phyloP scores from a whole-genome alignment of 2,888 invertebrate genomes.

The Lasioglossum morio region DNA sequence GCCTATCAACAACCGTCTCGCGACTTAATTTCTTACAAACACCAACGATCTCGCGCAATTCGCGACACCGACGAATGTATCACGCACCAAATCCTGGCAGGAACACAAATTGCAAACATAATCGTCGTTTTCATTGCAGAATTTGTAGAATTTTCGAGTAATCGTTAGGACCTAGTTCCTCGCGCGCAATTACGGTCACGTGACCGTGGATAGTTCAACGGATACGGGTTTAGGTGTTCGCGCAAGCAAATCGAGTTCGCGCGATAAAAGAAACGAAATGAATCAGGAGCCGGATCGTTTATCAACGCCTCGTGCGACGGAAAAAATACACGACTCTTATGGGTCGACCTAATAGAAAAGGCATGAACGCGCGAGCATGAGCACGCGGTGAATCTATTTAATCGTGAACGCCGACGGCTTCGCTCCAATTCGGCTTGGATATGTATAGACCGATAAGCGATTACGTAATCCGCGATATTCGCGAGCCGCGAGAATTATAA shows the following conservation, averaged over 20 bases:
- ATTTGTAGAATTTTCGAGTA: neutral
- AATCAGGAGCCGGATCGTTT: neutral
- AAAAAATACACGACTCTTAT: conserved; percentile 1
- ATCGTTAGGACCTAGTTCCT: neutral
- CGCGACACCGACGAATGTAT: neutral
- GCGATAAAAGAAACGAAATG: neutral
- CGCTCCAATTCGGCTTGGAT: conserved; percentile 49
- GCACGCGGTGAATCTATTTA: conserved; percentile 43
- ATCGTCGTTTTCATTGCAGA: neutral
- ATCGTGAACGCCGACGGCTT: conserved; percentile 48
- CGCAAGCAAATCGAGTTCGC: neutral
- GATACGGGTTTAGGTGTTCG: neutral
- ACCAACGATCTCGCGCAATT: neutral
- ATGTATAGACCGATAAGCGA: conserved; percentile 38
- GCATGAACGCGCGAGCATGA: neutral
- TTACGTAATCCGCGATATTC: conserved; percentile 48
- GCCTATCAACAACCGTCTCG: neutral
- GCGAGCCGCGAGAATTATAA: conserved; percentile 33
- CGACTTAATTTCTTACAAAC: neutral
- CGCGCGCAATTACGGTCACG: neutral
- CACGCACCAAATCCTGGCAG: neutral
- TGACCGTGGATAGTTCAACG: neutral
- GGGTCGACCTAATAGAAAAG: conserved; percentile 37
- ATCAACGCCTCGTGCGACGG: neutral
- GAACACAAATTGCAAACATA: neutral